These are phyloP conservation scores for Drepana falcataria DNA, from an alignment of 2,888 invertebrate genomes.

Conservation along the genomic window DNA sequence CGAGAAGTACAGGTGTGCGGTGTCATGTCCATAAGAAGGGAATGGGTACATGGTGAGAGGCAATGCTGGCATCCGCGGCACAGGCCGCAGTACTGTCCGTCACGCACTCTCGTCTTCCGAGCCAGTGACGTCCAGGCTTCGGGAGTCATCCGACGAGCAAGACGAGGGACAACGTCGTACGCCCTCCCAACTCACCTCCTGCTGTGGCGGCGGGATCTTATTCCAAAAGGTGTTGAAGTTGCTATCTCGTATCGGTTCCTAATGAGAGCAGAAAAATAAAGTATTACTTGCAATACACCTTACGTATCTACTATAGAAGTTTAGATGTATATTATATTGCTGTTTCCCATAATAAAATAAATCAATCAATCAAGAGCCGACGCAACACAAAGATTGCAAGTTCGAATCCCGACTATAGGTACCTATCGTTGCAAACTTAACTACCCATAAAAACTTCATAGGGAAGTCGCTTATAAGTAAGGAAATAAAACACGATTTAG, in stretches of 20 bases:
- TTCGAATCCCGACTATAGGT: too few relatives aligned
- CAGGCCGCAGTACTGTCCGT: slow-evolving; percentile 73
- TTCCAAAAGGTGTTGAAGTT: slow-evolving; percentile 72
- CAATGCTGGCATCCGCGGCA: slow-evolving; percentile 69
- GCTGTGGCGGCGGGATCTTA: slow-evolving; percentile 59
- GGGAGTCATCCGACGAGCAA: slow-evolving; percentile 69
- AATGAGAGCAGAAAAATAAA: slow-evolving; percentile 4
- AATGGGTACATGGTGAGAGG: slow-evolving; percentile 48
- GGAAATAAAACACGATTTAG: too few relatives aligned
- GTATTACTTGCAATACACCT: too few relatives aligned
- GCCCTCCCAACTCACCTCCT: slow-evolving; percentile 57
- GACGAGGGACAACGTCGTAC: slow-evolving; percentile 57
- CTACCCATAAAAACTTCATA: too few relatives aligned
- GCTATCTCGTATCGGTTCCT: slow-evolving; percentile 59
- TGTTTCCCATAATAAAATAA: too few relatives aligned
- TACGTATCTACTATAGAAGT: too few relatives aligned
- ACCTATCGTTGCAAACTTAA: too few relatives aligned
- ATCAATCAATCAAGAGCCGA: too few relatives aligned
- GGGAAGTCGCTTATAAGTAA: too few relatives aligned
- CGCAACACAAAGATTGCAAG: too few relatives aligned
- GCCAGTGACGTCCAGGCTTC: slow-evolving; percentile 74
- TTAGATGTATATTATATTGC: too few relatives aligned
- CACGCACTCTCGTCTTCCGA: slow-evolving; percentile 74
- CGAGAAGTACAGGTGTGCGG: slow-evolving; percentile 56
- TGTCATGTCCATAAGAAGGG: slow-evolving; percentile 48